Base-by-base conservation (phyloP, 2,797 vertebrate species). In the Thunnus albacares region DNA sequence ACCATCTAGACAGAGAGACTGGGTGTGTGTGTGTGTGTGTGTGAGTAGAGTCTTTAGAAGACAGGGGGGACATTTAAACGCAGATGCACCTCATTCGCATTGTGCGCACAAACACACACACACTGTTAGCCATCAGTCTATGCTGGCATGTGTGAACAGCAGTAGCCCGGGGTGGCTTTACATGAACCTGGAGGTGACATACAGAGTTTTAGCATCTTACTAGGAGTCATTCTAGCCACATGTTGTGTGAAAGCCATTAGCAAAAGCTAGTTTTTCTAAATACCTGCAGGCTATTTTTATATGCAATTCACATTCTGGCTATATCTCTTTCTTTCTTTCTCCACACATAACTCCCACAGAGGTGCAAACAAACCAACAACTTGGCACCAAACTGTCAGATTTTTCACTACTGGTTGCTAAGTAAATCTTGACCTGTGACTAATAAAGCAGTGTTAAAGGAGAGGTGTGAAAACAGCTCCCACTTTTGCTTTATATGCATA, bases 1-100 rank as follows among this genome's bases (percentile, higher is more conserved):
- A 91, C 87, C 80, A 92, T 86, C 85, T 65, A 84, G 88, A 91
- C 88, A 90, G 82, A 76, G 75, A 79, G 72, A 74, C 77, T 79
- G 75, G 3, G 76, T 69, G 77, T 80, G 68, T 78, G 66, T 63
- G 68, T 35, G 68, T 35, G 64, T 71, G 53, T 47, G 55, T 65
- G 64, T 75, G 79, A 62, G 63, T 77, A 56, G 70, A 82, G 75
- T 84, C 77, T 90, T 89, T 80, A 84, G 81, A 75, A 80, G 53
- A 88, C 65, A 60, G 71, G 71, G 69, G 69, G 83, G 72, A 67
- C 86, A 87, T 89, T 87, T 84, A 88, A 90, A 90, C 90, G 85
- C 89, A 92, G 86, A 93, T 90, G 86, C 87, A 87, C 82, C 83
- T 89, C 80, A 77, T 87, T 74, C 67, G 56, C 55, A 81, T 11